Evolutionary conservation across 2,113 vertebrate species (phyloP), one percentile per base, ranked within the genome.

Genomic region (Rattus norvegicus): DNA sequence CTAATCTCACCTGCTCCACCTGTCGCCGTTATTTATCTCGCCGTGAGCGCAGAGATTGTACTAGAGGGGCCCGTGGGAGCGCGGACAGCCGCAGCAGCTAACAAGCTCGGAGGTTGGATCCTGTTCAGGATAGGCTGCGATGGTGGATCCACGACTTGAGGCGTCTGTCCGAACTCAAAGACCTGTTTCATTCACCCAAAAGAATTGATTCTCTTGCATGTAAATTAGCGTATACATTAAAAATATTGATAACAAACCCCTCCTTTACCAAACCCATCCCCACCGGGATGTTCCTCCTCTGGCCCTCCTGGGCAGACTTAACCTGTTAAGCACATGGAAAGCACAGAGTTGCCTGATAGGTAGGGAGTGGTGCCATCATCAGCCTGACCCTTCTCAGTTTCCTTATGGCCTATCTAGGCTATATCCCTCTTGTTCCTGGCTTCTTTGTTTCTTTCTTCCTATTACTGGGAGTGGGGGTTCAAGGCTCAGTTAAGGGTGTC

Each of bases 1-100:
- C 92, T 72, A 56, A 90, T 95, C 97, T 97, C 93, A 97, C 97
- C 97, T 97, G 88, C 93, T 97, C 94, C 96, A 95, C 97, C 93
- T 92, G 97, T 95, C 95, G 88, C 98, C 86, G 95, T 96, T 88
- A 85, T 97, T 95, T 80, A 96, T 97, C 93, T 91, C 91, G 20
- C 91, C 39, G 43, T 72, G 94, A 47, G 76, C 63, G 43, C 85
- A 8, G 54, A 80, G 85, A 79, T 28, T 86, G 88, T 75, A 5
- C 59, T 47, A 72, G 90, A n/a, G 88, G 26, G 67, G 59, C 93
- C 70, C 0, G 75, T 63, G 95, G 96, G 95, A 95, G 91, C 72
- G 80, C 72, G 1, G 88, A 73, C 92, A 36, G 28, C 76, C 76
- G 67, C 93, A 4, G 96, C 93, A 39, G 86, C 80, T 88, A 13